phyloP scores from a whole-genome alignment of 2,797 vertebrate species.

The Paguma larvata region DNA sequence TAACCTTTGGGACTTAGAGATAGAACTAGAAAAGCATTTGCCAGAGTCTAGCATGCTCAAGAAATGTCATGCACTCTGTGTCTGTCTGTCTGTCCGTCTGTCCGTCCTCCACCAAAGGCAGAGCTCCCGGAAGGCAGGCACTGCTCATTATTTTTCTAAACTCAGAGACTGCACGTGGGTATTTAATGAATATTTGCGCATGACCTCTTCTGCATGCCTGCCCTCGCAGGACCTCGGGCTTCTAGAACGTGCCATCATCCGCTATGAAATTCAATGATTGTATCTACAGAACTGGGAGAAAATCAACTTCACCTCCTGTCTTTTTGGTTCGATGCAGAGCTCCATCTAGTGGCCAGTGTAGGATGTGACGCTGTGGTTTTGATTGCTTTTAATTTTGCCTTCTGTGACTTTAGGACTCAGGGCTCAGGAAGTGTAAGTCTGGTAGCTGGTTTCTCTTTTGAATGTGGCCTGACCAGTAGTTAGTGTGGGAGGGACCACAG shows the following conservation, averaged over 20 bases:
- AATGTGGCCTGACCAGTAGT: background rate
- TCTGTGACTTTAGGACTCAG: background rate
- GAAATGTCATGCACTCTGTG: fast-evolving
- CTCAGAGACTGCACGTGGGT: background rate
- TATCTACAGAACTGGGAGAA: background rate
- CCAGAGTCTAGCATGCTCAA: background rate
- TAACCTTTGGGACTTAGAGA: background rate
- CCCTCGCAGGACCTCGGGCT: background rate
- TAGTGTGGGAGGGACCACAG: background rate
- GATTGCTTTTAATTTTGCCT: background rate
- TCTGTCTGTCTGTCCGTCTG: fast-evolving
- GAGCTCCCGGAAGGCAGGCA: background rate
- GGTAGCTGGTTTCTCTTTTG: background rate
- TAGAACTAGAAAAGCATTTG: background rate
- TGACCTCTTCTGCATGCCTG: background rate
- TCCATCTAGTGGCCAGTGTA: slow-evolving; percentile 17
- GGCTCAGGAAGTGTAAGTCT: background rate
- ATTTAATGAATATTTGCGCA: slow-evolving; percentile 17
- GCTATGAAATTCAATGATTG: background rate
- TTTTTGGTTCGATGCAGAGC: background rate
- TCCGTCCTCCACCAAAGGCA: background rate
- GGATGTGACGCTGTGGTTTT: background rate
- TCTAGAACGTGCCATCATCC: background rate
- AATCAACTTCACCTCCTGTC: background rate
- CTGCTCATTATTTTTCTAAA: background rate